Percentiles rank a stretch among this genome's conserved stretches.
These are phyloP conservation scores for Apostichopus parvimensis DNA, from an alignment of 35 echinoderm and acorn worm species.

Conservation along the genomic window DNA sequence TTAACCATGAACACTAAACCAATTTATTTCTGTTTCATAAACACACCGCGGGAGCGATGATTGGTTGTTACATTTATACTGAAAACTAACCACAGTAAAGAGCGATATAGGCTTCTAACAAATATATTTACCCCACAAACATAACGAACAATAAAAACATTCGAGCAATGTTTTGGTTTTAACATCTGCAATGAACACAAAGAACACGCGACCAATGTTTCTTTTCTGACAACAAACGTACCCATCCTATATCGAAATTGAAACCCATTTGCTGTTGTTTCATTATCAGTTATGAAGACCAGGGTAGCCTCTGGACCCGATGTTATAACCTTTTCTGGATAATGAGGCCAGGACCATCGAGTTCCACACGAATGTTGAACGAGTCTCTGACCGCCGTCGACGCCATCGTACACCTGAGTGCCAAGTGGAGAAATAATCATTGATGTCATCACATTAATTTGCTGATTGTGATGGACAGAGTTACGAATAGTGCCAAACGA, in stretches of 20 bases:
- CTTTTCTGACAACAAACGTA: background rate
- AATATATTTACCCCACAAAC: too few relatives aligned
- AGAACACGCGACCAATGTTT: too few relatives aligned
- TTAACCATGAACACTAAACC: too few relatives aligned
- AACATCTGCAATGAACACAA: too few relatives aligned
- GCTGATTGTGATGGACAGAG: background rate
- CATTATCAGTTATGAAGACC: background rate
- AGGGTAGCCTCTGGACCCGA: background rate
- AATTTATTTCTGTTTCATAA: too few relatives aligned
- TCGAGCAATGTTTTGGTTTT: too few relatives aligned
- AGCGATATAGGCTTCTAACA: too few relatives aligned
- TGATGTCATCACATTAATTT: background rate
- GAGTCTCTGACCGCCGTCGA: background rate
- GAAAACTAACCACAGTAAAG: too few relatives aligned
- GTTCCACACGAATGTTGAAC: constrained; percentile 27
- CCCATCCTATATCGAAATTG: background rate
- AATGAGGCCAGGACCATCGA: constrained; percentile 9
- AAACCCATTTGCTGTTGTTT: background rate
- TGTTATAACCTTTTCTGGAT: constrained; percentile 3
- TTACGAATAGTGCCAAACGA: background rate
- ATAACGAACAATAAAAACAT: too few relatives aligned
- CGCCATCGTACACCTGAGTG: constrained; percentile 29
- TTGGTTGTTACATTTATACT: too few relatives aligned
- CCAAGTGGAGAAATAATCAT: background rate
- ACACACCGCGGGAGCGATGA: too few relatives aligned